A percentile compares a stretch with the other conserved stretches of the same genome.
Conservation (phyloP, 2,797 vertebrate species). For the Poecile montanus region DNA sequence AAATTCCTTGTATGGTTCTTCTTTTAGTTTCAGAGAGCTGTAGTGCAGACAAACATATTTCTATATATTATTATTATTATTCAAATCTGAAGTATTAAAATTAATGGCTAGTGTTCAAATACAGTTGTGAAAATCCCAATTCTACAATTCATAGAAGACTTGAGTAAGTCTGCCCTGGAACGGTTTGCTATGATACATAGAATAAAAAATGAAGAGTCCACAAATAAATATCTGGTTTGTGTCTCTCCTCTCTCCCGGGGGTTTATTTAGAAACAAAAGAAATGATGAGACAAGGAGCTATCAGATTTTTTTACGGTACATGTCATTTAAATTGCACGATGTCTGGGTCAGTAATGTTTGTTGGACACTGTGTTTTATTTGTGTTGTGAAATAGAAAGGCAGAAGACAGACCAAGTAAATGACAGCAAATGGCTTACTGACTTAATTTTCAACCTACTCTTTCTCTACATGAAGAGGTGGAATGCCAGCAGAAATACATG, state of each 20-base stretch:
- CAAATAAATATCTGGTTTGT: background rate
- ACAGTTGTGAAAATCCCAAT: background rate
- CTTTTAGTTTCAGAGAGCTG: background rate
- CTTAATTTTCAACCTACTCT: background rate
- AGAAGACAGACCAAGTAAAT: background rate
- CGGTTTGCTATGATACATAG: background rate
- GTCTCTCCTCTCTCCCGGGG: background rate
- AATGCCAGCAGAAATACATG: background rate
- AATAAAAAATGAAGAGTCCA: background rate
- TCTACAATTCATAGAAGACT: background rate
- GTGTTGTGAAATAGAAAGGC: background rate
- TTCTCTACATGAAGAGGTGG: background rate
- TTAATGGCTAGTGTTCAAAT: background rate
- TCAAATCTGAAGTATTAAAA: background rate
- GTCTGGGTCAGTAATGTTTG: background rate
- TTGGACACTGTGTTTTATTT: background rate
- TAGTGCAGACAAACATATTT: background rate
- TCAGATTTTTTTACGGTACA: background rate
- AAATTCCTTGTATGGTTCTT: background rate
- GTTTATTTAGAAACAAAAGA: slow-evolving; percentile 8
- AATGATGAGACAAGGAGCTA: background rate
- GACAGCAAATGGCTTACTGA: background rate
- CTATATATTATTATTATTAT: background rate
- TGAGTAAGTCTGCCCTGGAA: background rate
- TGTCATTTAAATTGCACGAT: background rate